Percentiles rank a stretch among this genome's conserved stretches.
These are phyloP conservation scores for Prosopocoilus inquinatus DNA, from an alignment of 2,888 invertebrate species.

Conservation along the genomic window DNA sequence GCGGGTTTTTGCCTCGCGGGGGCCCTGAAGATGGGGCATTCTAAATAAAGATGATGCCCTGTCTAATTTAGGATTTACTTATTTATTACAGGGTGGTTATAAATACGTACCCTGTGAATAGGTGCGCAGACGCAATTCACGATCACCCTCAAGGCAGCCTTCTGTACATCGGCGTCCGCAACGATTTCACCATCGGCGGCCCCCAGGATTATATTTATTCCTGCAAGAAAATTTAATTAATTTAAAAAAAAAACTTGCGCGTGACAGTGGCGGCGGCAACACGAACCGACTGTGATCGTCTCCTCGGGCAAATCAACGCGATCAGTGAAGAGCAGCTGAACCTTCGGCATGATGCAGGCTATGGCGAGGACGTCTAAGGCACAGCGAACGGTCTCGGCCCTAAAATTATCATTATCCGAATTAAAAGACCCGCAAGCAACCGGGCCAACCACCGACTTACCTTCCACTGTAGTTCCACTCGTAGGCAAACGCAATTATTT, in stretches of 20 bases:
- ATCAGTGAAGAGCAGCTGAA: slow-evolving; percentile 68
- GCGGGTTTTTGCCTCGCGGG: too few species aligned
- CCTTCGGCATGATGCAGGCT: slow-evolving; percentile 85
- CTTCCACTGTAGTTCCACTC: slow-evolving; percentile 91
- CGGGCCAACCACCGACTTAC: slow-evolving; percentile 42
- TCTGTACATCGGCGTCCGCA: slow-evolving; percentile 88
- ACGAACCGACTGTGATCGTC: slow-evolving; percentile 64
- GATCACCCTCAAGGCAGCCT: slow-evolving; percentile 84
- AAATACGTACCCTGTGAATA: slow-evolving; percentile 44
- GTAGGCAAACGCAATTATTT: slow-evolving; percentile 84
- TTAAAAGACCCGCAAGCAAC: slow-evolving; percentile 26
- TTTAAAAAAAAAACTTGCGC: neutral
- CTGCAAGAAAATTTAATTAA: slow-evolving; percentile 24
- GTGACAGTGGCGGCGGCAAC: too few species aligned
- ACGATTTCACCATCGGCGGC: slow-evolving; percentile 91
- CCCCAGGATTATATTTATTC: slow-evolving; percentile 76
- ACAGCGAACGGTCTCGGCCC: slow-evolving; percentile 77
- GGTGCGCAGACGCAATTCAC: slow-evolving; percentile 95
- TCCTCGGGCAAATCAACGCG: slow-evolving; percentile 76
- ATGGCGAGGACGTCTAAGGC: slow-evolving; percentile 87
- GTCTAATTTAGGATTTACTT: too few species aligned
- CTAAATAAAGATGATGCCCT: too few species aligned
- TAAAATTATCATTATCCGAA: slow-evolving; percentile 47
- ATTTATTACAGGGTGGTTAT: too few species aligned
- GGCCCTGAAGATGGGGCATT: too few species aligned